Percentiles rank a stretch among this genome's conserved stretches.
phyloP scores from a whole-genome alignment of 2,113 vertebrate species.

The Odobenus rosmarus region DNA sequence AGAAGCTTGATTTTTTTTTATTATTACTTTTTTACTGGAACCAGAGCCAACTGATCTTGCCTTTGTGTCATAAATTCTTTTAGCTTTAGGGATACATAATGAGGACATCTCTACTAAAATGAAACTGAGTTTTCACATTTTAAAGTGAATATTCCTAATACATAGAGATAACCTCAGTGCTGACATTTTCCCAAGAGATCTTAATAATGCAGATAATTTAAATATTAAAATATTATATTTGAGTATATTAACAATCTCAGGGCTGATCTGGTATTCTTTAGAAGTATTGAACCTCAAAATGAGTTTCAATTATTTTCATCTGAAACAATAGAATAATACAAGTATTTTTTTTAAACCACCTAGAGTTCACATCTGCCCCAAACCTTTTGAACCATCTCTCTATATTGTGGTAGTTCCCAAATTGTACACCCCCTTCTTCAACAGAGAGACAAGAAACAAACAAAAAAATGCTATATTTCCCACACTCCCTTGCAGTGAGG shows the following conservation, averaged over 20 bases:
- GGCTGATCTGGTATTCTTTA: neutral
- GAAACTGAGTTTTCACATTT: constrained; percentile 52
- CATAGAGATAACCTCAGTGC: constrained; percentile 32
- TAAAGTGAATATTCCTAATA: constrained; percentile 63
- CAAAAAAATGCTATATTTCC: neutral
- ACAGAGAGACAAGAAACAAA: neutral
- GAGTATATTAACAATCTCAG: neutral
- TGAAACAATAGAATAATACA: neutral
- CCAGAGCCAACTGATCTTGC: constrained; percentile 42
- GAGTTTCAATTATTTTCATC: neutral
- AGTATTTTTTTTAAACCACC: neutral
- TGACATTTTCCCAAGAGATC: constrained; percentile 32
- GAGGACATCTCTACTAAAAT: constrained; percentile 31
- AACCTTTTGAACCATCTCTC: neutral
- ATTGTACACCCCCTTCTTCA: neutral
- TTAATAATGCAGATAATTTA: constrained; percentile 35
- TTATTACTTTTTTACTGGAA: neutral
- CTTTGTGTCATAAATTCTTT: constrained; percentile 30
- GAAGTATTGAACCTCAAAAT: neutral
- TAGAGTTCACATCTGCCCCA: neutral
- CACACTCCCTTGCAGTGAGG: neutral
- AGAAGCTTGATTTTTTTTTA: neutral
- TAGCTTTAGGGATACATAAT: constrained; percentile 46
- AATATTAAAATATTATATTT: constrained; percentile 60
- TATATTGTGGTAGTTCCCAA: neutral